A percentile compares a stretch with the other conserved stretches of the same genome.
Conservation (phyloP, 2,113 vertebrate genomes). For the Malurus elegans region DNA sequence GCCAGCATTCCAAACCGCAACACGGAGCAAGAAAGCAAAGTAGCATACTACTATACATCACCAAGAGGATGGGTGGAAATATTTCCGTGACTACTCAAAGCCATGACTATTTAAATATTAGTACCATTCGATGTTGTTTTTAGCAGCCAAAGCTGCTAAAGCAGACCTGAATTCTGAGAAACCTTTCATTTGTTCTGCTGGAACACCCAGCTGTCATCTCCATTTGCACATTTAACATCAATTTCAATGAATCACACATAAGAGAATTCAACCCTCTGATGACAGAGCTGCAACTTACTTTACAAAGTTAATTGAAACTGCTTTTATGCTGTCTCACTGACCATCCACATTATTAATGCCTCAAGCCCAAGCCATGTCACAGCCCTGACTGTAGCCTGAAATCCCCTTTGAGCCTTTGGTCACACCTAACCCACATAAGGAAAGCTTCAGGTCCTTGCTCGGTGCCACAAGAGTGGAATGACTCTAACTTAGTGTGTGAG, state of each 20-base stretch:
- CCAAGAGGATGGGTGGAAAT: background rate
- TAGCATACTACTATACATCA: background rate
- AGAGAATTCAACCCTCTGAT: constrained; percentile 28
- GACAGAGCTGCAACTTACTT: constrained; percentile 32
- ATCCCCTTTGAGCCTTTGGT: background rate
- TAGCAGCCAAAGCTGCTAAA: background rate
- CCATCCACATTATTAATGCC: constrained; percentile 5
- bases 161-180: constrained; percentile 28
- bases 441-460: background rate
- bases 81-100: background rate
- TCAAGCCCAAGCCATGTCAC: background rate
- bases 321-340: constrained; percentile 14
- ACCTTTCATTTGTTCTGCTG: background rate
- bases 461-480: background rate
- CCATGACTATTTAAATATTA: background rate
- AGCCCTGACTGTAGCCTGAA: background rate
- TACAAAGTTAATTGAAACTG: constrained; percentile 15
- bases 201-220: background rate
- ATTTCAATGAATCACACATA: background rate
- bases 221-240: constrained; percentile 16
- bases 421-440: background rate
- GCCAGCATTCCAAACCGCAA: no score
- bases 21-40: background rate
- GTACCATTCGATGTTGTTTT: background rate
- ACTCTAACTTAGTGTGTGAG: background rate